Evolutionary conservation across 2,797 vertebrate genomes (phyloP).

Genomic region (Cephalopachus bancanus): DNA sequence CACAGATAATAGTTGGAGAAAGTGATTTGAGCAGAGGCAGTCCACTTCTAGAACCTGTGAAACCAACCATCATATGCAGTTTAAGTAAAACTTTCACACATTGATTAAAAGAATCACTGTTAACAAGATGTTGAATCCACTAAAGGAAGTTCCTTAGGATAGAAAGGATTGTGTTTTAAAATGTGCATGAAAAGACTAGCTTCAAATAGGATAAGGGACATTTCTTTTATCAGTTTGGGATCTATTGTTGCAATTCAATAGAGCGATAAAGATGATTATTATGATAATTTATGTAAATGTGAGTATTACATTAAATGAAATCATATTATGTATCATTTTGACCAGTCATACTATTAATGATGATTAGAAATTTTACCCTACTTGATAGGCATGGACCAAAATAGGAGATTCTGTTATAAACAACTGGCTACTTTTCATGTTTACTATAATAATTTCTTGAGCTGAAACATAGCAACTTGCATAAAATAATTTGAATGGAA

Average conservation of each 20-base stretch:
- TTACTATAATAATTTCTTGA: background rate
- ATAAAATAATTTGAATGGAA: background rate
- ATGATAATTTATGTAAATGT: background rate
- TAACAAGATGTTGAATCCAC: background rate
- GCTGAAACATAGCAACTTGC: background rate
- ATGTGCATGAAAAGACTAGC: background rate
- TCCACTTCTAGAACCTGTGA: background rate
- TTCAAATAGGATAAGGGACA: background rate
- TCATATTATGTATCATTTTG: background rate
- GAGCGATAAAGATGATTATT: background rate
- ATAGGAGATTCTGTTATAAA: background rate
- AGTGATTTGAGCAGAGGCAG: background rate
- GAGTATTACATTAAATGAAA: background rate
- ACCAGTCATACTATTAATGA: background rate
- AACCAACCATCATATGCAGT: no score
- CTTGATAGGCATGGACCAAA: background rate
- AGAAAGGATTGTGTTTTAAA: background rate
- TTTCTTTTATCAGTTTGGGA: background rate
- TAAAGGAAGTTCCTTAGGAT: fast-evolving
- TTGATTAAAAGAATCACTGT: background rate
- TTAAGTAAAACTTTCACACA: background rate
- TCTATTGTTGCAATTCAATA: background rate
- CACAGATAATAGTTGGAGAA: background rate
- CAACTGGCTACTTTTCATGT: background rate
- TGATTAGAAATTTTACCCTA: background rate